A percentile compares a stretch with the other conserved stretches of the same genome.
Evolutionary conservation across 92 coral and sea anemone species (phyloP).

Genomic region (Siderastrea radians): DNA sequence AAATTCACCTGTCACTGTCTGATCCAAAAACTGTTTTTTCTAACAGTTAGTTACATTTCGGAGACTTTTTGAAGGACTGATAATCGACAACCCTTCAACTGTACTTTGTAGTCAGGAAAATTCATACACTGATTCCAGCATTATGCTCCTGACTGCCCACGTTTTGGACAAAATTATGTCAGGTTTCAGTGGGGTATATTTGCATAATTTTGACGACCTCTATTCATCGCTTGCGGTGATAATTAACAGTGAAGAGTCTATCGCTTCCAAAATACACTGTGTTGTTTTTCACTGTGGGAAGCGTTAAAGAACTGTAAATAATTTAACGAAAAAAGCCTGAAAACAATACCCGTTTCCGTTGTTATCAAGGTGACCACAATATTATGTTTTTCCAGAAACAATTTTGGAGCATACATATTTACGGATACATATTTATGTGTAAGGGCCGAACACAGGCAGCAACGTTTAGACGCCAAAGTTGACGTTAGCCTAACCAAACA

Average conservation of each 20-base stretch:
- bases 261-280: not conserved
- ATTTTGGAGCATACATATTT: not conserved
- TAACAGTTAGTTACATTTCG: too few relatives aligned
- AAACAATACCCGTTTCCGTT: slow-evolving; percentile 8
- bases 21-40: too few relatives aligned
- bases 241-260: not conserved
- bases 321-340: slow-evolving; percentile 13
- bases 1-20: too few relatives aligned
- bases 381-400: not conserved
- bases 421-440: not conserved
- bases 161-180: not conserved
- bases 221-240: not conserved
- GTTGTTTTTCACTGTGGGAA: slow-evolving; percentile 21
- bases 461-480: slow-evolving; percentile 1
- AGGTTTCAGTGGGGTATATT: not conserved
- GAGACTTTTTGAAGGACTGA: too few relatives aligned
- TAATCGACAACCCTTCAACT: too few relatives aligned
- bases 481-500: slow-evolving; percentile 4
- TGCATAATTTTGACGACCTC: not conserved
- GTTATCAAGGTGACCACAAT: slow-evolving; percentile 9
- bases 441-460: not conserved
- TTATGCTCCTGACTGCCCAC: too few relatives aligned
- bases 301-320: slow-evolving; percentile 25
- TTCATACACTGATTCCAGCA: too few relatives aligned
- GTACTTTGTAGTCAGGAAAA: too few relatives aligned